Evolutionary conservation across 2,113 vertebrate genomes (phyloP).

Genomic region (Poeciliopsis turrubarensis): DNA sequence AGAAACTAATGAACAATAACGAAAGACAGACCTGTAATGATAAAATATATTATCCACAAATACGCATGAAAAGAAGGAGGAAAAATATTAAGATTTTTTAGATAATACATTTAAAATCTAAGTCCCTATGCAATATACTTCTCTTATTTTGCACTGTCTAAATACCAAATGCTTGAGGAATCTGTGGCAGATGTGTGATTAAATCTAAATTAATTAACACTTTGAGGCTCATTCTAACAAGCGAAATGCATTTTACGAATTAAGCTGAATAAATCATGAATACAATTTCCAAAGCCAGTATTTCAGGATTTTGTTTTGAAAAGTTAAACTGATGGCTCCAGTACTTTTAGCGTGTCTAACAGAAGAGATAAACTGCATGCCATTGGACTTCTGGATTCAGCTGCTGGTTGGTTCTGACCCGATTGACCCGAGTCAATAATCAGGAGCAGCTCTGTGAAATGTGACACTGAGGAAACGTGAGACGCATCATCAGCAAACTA

Average conservation of each 20-base stretch:
- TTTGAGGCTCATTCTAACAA: not conserved
- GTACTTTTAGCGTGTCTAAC: not conserved
- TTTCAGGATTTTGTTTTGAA: not conserved
- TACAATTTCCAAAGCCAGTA: not conserved
- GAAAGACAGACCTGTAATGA: no score
- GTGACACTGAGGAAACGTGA: conserved; percentile 6
- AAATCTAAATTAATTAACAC: no score
- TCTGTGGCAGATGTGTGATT: no score
- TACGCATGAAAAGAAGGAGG: no score
- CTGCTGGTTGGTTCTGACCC: conserved; percentile 1
- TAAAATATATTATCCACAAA: no score
- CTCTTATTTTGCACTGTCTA: not conserved
- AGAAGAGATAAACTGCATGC: not conserved
- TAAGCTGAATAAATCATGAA: no score
- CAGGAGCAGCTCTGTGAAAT: not conserved
- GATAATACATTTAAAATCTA: no score
- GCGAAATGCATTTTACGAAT: no score
- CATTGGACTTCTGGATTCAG: not conserved
- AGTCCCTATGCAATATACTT: no score
- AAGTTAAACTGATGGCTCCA: not conserved
- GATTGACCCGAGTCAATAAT: not conserved
- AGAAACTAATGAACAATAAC: no score
- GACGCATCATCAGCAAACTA: not conserved
- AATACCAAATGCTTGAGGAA: not conserved
- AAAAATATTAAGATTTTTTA: no score